A percentile compares a stretch with the other conserved stretches of the same genome.
These are phyloP conservation scores for Ciconia stormi DNA, from an alignment of 2,113 vertebrate species.

Conservation along the genomic window DNA sequence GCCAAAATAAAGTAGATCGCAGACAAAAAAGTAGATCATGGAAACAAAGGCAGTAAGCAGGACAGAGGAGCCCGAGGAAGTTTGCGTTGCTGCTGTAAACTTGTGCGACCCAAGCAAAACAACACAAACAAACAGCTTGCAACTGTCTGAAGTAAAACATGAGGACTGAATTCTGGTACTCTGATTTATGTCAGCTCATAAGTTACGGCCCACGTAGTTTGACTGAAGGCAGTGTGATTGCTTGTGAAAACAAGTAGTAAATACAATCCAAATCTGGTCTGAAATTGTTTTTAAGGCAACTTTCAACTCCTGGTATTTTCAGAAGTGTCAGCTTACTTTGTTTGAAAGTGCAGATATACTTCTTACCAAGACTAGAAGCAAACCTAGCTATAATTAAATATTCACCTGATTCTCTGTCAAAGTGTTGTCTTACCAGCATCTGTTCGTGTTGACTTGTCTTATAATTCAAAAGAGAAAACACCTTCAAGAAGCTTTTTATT, in stretches of 20 bases:
- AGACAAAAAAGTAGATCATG: not conserved
- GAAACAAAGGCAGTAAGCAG: not conserved
- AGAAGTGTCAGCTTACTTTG: conserved; percentile 6
- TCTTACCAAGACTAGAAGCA: not conserved
- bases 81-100: not conserved
- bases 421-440: conserved; percentile 15
- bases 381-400: conserved; percentile 17
- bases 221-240: conserved; percentile 31
- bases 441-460: conserved; percentile 31
- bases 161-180: not conserved
- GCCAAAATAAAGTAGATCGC: not conserved
- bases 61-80: not conserved
- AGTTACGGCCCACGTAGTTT: not conserved
- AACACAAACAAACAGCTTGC: not conserved
- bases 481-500: conserved; percentile 19
- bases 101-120: not conserved
- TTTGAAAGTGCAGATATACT: not conserved
- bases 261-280: conserved; percentile 36
- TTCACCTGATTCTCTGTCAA: conserved; percentile 49
- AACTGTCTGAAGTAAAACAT: conserved; percentile 7
- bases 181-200: conserved; percentile 8
- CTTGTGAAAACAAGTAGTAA: conserved; percentile 53
- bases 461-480: conserved; percentile 43
- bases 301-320: conserved; percentile 28
- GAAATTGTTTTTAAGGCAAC: conserved; percentile 36